A percentile compares a stretch with the other conserved stretches of the same genome.
Conservation (phyloP, 1,140 invertebrate genomes). For the Diplogasteroides magnus region DNA sequence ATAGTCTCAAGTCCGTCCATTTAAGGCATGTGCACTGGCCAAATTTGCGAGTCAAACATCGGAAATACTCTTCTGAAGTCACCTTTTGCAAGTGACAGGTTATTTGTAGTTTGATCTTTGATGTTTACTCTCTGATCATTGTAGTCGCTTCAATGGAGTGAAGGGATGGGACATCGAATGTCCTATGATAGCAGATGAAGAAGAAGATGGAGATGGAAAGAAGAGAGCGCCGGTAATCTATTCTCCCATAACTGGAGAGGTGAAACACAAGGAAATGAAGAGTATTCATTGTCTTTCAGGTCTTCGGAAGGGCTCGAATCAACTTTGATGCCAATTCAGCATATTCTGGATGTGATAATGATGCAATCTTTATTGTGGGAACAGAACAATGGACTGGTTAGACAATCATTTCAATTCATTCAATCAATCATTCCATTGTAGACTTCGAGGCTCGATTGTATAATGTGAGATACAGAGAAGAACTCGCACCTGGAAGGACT, state of each 20-base stretch:
- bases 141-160: slow-evolving; percentile 48
- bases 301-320: slow-evolving; percentile 45
- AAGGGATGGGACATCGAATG: slow-evolving; percentile 49
- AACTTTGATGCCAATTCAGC: slow-evolving; percentile 24
- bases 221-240: slow-evolving; percentile 27
- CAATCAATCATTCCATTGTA: slow-evolving; percentile 9
- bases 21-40: slow-evolving; percentile 55
- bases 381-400: slow-evolving; percentile 48
- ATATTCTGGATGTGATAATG: slow-evolving; percentile 51
- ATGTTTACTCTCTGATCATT: slow-evolving; percentile 4
- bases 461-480: slow-evolving; percentile 46
- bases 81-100: slow-evolving; percentile 47
- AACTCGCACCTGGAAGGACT: slow-evolving; percentile 43
- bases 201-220: slow-evolving; percentile 28
- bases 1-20: neutral
- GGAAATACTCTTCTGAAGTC: slow-evolving; percentile 43
- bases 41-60: slow-evolving; percentile 53
- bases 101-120: slow-evolving; percentile 12
- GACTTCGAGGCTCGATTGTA: slow-evolving; percentile 50
- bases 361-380: slow-evolving; percentile 50
- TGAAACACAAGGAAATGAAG: slow-evolving; percentile 39
- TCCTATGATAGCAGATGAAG: slow-evolving; percentile 36
- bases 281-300: slow-evolving; percentile 5
- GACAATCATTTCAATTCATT: neutral
- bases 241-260: slow-evolving; percentile 28